Percentiles rank a stretch among this genome's conserved stretches.
Conservation (phyloP, 2,113 vertebrate species). For the Lophochroa leadbeateri region DNA sequence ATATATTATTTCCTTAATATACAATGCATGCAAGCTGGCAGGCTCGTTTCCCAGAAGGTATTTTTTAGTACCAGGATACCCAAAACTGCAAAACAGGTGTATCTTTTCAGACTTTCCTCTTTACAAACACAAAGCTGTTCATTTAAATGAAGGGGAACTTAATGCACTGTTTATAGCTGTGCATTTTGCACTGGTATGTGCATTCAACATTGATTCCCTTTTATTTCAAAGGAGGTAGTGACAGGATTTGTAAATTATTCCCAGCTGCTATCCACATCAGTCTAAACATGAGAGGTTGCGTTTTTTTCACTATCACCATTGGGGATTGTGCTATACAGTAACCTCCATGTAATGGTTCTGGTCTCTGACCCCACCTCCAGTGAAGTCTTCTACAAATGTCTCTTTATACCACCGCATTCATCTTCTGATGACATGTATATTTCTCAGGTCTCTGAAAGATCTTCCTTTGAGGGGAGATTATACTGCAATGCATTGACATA, state of each 20-base stretch:
- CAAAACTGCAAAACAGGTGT: slow-evolving; percentile 5
- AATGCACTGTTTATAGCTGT: slow-evolving; percentile 14
- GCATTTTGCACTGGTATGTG: slow-evolving; percentile 30
- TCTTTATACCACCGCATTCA: not conserved
- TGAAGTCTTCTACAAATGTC: slow-evolving; percentile 18
- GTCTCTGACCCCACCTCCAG: slow-evolving; percentile 52
- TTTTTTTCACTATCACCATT: not conserved
- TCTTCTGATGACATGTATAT: not conserved
- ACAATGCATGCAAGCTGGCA: slow-evolving; percentile 13
- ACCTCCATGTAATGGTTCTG: slow-evolving; percentile 39
- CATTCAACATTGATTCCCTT: not conserved
- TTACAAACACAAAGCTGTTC: slow-evolving; percentile 17
- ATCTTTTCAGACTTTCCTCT: slow-evolving; percentile 25
- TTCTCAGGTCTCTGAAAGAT: not conserved
- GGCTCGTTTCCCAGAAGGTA: slow-evolving; percentile 29
- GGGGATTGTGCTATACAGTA: slow-evolving; percentile 32
- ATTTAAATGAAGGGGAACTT: slow-evolving; percentile 39
- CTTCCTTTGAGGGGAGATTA: not conserved
- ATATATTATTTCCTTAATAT: slow-evolving; percentile 46
- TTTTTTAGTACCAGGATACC: slow-evolving; percentile 34
- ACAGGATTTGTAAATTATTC: slow-evolving; percentile 45
- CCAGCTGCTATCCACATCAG: not conserved
- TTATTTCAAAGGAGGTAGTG: slow-evolving; percentile 25
- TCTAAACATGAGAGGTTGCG: not conserved
- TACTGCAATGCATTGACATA: not conserved